Evolutionary conservation across 2,888 invertebrate species (phyloP), one percentile per base, ranked within the genome.

Genomic region (Erebia aethiops): DNA sequence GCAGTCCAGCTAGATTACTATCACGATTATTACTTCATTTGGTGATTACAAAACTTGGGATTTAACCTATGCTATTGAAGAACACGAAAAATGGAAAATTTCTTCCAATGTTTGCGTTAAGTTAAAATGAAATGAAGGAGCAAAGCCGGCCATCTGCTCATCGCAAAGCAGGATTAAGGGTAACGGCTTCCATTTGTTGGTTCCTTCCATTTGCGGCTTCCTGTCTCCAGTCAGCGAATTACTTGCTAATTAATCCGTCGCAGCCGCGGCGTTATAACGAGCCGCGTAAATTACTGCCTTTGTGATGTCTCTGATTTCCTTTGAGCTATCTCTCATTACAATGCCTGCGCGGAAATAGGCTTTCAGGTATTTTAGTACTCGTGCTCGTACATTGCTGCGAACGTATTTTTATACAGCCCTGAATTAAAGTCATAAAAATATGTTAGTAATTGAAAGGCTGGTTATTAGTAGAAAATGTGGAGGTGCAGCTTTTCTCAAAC

Each of bases 231-330:
- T 72, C 70, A 71, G 71, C 67, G 69, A 75, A 76, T 77, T 74
- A 77, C 67, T 72, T 71, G 66, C 71, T 74, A 76, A 77, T 76
- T 77, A 76, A 74, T 76, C 74, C 74, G 66, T 72, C 71, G 62
- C 73, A 72, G 74, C 58, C 72, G 60, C 72, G 71, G 67, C 69
- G 71, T 72, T 72, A 72, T 71, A 75, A 68, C 74, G 71, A 72
- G 72, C 72, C 69, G 62, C 65, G 71, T 62, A 73, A 72, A 75
- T 72, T 64, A 71, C 60, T 46, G 51, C 69, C 71, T 74, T 71
- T 72, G 72, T 72, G 60, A 70, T n/a, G 54, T 69, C 58, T 71
- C 56, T 66, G 49, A 69, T 66, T 66, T 16, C 46, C 58, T 65
- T 65, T 54, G 64, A 69, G 62, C 43, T 41, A 61, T 46, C 68